Conservation (phyloP, 2,888 invertebrate species). For the Hyppa rectilinea region DNA sequence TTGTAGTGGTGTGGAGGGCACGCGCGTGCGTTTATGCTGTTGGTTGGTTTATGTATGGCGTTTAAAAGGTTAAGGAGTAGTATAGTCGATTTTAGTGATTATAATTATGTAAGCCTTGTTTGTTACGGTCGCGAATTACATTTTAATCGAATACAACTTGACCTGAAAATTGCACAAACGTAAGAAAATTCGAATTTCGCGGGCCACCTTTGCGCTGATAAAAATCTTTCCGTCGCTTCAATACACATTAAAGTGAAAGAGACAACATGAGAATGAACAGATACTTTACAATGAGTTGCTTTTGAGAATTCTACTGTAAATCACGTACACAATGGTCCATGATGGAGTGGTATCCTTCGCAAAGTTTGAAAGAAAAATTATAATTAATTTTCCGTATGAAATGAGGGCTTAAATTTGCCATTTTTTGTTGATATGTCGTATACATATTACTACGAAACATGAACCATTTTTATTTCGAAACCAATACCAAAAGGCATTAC, state of each 20-base stretch:
- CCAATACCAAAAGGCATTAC: neutral
- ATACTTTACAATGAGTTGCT: neutral
- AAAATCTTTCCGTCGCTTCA: neutral
- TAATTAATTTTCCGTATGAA: neutral
- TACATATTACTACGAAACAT: neutral
- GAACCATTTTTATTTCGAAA: neutral
- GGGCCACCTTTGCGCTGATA: too few relatives aligned
- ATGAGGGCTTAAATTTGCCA: neutral
- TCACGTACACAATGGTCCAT: neutral
- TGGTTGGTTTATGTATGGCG: too few relatives aligned
- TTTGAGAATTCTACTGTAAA: neutral
- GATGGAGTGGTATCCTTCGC: fast-evolving
- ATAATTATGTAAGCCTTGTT: too few relatives aligned
- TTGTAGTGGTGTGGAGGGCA: too few relatives aligned
- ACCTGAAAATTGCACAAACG: too few relatives aligned
- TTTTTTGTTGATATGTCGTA: neutral
- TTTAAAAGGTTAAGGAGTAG: too few relatives aligned
- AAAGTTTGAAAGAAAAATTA: neutral
- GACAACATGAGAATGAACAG: neutral
- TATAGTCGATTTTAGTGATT: too few relatives aligned
- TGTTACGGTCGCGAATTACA: too few relatives aligned
- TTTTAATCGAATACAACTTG: too few relatives aligned
- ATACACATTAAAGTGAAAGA: neutral
- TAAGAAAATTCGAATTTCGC: too few relatives aligned
- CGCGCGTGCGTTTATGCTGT: too few relatives aligned